phyloP scores from a whole-genome alignment of 1,140 invertebrate species.

The Hyles vespertilio region DNA sequence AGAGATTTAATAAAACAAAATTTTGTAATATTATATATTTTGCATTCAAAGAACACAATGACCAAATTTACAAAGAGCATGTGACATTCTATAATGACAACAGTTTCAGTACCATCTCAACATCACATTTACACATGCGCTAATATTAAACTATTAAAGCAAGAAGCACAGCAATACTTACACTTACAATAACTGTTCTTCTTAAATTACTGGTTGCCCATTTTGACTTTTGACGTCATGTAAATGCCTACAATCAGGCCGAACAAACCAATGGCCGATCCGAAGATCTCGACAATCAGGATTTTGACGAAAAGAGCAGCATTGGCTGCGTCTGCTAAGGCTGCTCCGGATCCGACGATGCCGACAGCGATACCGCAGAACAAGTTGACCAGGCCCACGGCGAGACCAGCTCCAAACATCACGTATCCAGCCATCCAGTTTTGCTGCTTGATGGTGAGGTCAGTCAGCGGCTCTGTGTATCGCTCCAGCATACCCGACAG shows the following conservation, averaged over 20 bases:
- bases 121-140: not conserved
- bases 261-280: conserved; percentile 97
- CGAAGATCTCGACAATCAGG: conserved; percentile 98
- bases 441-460: conserved; percentile 63
- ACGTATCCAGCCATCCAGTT: conserved; percentile 91
- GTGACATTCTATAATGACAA: too few relatives aligned
- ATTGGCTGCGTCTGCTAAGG: conserved; percentile 96
- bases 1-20: too few relatives aligned
- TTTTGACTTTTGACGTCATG: conserved; percentile 83
- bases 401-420: conserved; percentile 96
- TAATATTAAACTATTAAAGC: conserved; percentile 5
- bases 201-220: conserved; percentile 74
- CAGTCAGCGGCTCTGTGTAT: conserved; percentile 63
- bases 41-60: too few relatives aligned
- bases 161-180: conserved; percentile 43
- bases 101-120: not conserved
- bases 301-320: conserved; percentile 97
- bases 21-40: too few relatives aligned
- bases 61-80: too few relatives aligned
- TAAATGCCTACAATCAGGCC: conserved; percentile 99
- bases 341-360: conserved; percentile 96
- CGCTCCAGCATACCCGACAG: conserved; percentile 88
- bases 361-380: conserved; percentile 97
- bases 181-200: conserved; percentile 55
- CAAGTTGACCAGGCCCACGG: conserved; percentile 95